Evolutionary conservation across 2,113 vertebrate species (phyloP).

Genomic region (Caracal caracal): DNA sequence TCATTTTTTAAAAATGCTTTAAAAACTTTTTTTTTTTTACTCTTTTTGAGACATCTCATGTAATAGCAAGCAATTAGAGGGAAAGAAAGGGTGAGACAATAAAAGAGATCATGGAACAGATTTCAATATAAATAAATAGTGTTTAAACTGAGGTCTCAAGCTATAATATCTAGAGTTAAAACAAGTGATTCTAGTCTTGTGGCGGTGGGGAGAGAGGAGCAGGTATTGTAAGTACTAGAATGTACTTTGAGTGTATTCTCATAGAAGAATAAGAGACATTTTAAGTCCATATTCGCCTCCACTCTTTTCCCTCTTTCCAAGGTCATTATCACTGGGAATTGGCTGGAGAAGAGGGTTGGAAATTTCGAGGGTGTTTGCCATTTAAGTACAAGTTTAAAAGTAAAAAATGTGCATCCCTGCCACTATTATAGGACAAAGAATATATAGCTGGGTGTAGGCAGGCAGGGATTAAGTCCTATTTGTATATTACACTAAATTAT

Average conservation of each 20-base stretch:
- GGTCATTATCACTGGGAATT: not conserved
- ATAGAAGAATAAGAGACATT: not conserved
- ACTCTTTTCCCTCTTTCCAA: not conserved
- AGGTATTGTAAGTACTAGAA: not conserved
- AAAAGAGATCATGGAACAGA: not conserved
- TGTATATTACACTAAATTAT: slow-evolving; percentile 9
- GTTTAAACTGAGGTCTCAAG: slow-evolving; percentile 17
- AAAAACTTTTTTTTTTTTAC: not conserved
- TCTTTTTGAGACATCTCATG: not conserved
- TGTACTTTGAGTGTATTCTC: not conserved
- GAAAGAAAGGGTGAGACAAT: not conserved
- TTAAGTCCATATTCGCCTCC: not conserved
- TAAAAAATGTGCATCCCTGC: not conserved
- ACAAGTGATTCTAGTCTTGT: not conserved
- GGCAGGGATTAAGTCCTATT: not conserved
- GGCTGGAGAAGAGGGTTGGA: not conserved
- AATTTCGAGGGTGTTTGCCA: not conserved
- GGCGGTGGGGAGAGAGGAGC: no score
- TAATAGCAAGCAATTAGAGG: not conserved
- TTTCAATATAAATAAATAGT: not conserved
- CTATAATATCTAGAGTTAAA: not conserved
- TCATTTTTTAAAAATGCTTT: not conserved
- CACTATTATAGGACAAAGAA: not conserved
- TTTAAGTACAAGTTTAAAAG: slow-evolving; percentile 56
- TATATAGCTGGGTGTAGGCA: not conserved